Evolutionary conservation across 1,140 invertebrate species (phyloP).

Genomic region (Drosophila nigromelanica): DNA sequence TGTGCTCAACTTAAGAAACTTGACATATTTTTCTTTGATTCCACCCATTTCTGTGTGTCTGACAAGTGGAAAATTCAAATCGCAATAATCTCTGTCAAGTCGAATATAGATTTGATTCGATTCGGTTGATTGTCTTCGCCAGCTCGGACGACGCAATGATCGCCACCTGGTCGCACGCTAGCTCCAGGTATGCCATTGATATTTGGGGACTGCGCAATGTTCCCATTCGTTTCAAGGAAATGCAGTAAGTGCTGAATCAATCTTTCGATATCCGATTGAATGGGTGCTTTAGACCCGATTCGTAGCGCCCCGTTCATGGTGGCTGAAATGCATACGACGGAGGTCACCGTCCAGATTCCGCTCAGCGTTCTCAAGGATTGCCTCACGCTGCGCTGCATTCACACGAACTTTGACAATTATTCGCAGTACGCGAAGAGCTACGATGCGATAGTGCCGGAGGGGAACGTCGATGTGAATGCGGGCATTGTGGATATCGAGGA

Average conservation of each 20-base stretch:
- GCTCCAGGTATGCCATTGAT: slow-evolving; percentile 53
- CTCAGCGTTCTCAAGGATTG: slow-evolving; percentile 54
- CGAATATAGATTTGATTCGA: no score
- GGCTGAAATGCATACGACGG: slow-evolving; percentile 33
- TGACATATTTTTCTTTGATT: no score
- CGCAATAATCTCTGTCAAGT: no score
- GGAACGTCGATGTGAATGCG: slow-evolving; percentile 40
- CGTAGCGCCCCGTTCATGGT: slow-evolving; percentile 54
- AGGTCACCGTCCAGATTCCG: slow-evolving; percentile 55
- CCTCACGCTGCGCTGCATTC: slow-evolving; percentile 67
- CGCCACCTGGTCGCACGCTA: slow-evolving; percentile 46
- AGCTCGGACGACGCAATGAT: slow-evolving; percentile 53
- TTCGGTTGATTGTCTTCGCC: no score
- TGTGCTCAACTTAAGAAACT: no score
- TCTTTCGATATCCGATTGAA: no score
- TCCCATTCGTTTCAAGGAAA: slow-evolving; percentile 53
- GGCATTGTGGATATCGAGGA: slow-evolving; percentile 59
- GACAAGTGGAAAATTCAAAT: no score
- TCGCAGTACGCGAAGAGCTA: slow-evolving; percentile 69
- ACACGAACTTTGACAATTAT: slow-evolving; percentile 57
- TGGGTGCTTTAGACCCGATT: neutral
- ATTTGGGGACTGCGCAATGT: slow-evolving; percentile 72
- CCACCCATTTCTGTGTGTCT: no score
- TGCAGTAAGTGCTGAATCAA: slow-evolving; percentile 55
- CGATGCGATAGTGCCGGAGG: slow-evolving; percentile 13